Evolutionary conservation across 2,888 invertebrate genomes (phyloP).

Genomic region (Anthophora plumipes): DNA sequence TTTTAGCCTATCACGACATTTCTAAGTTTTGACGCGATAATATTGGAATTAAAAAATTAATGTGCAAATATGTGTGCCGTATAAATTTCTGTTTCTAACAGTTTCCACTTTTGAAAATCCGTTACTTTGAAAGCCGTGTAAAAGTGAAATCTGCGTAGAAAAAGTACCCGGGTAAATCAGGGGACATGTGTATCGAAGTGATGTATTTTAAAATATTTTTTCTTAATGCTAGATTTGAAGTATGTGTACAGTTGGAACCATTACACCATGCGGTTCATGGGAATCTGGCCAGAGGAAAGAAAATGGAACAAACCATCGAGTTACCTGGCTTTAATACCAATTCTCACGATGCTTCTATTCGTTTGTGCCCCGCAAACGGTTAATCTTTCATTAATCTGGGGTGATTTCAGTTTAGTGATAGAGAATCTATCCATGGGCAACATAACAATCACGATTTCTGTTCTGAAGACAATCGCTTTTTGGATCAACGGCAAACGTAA

Average conservation of each 20-base stretch:
- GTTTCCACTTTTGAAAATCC: too few species aligned
- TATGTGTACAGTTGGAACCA: conserved; percentile 72
- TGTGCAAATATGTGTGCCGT: too few species aligned
- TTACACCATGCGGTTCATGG: conserved; percentile 66
- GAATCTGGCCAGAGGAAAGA: conserved; percentile 72
- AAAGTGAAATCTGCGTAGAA: too few species aligned
- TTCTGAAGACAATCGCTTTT: conserved; percentile 55
- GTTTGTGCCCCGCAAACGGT: conserved; percentile 45
- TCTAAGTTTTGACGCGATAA: too few species aligned
- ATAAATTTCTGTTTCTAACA: too few species aligned
- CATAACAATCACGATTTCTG: conserved; percentile 42
- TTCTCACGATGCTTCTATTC: conserved; percentile 49
- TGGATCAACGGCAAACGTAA: conserved; percentile 62
- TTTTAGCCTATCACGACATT: too few species aligned
- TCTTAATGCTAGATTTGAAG: conserved; percentile 51
- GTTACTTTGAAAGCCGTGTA: too few species aligned
- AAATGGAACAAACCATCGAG: conserved; percentile 36
- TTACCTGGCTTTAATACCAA: conserved; percentile 40
- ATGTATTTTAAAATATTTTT: background rate
- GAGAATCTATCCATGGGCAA: conserved; percentile 73
- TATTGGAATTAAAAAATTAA: too few species aligned
- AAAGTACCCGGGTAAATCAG: too few species aligned
- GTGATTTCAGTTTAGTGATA: conserved; percentile 66
- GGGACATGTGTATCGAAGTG: too few species aligned
- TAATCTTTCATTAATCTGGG: conserved; percentile 56